A percentile compares a stretch with the other conserved stretches of the same genome.
These are phyloP conservation scores for Xiphophorus couchianus DNA, from an alignment of 2,113 vertebrate genomes.

Conservation along the genomic window DNA sequence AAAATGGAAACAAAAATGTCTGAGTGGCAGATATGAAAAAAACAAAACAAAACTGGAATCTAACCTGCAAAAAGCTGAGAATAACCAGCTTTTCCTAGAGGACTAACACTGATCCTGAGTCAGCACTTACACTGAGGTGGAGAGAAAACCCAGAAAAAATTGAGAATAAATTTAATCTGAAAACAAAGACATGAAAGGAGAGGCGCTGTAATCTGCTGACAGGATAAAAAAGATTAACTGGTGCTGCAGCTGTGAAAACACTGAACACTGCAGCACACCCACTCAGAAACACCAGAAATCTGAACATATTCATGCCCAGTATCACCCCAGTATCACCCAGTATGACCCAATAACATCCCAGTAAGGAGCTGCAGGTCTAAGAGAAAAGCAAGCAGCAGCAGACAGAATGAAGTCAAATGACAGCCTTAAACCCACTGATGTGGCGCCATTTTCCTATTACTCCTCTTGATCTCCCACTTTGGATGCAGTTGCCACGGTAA, in stretches of 20 bases:
- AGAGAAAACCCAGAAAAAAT: neutral
- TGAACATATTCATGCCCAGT: neutral
- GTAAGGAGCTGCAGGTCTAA: neutral
- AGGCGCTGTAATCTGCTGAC: conserved; percentile 12
- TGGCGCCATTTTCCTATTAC: conserved; percentile 19
- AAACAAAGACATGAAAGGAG: neutral
- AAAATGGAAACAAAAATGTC: neutral
- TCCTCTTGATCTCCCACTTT: conserved; percentile 4
- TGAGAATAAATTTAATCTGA: no score
- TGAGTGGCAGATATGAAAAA: no score
- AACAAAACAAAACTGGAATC: no score
- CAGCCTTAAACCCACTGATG: neutral
- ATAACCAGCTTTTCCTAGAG: neutral
- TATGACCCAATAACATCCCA: neutral
- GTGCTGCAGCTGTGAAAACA: neutral
- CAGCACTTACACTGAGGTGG: neutral
- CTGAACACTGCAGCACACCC: neutral
- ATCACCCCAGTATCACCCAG: neutral
- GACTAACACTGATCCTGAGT: neutral
- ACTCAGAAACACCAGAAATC: neutral
- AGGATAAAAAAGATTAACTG: no score
- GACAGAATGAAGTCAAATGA: neutral
- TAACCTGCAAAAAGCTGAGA: no score
- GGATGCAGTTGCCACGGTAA: conserved; percentile 26
- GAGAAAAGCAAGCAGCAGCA: neutral